Conservation (phyloP, 35 echinoderm and acorn worm genomes). For the Lytechinus variegatus region DNA sequence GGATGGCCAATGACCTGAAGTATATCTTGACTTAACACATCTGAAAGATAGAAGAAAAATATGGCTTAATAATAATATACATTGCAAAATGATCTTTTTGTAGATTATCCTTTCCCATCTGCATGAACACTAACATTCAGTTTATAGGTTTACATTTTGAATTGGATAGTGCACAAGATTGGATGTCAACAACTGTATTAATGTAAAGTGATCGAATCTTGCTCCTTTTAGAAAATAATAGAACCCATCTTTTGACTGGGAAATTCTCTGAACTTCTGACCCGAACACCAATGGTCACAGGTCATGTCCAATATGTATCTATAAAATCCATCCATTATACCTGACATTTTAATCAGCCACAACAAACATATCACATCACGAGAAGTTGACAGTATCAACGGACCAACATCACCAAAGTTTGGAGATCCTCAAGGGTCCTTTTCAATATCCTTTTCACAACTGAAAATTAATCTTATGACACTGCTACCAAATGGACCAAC, state of each 20-base stretch:
- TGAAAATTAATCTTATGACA: neutral
- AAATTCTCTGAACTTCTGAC: neutral
- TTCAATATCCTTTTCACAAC: neutral
- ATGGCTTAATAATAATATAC: neutral
- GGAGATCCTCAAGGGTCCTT: neutral
- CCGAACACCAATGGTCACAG: neutral
- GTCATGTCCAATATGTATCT: neutral
- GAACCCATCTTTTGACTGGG: neutral
- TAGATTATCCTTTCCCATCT: neutral
- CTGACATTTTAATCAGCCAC: conserved; percentile 18
- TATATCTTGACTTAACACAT: conserved; percentile 18
- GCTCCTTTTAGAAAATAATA: neutral
- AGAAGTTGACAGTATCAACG: neutral
- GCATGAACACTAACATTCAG: neutral
- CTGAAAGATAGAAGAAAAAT: conserved; percentile 28
- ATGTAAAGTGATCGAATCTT: neutral
- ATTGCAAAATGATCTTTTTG: neutral
- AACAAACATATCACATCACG: neutral
- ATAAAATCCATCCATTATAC: conserved; percentile 7
- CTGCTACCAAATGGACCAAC: neutral
- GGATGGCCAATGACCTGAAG: conserved; percentile 61
- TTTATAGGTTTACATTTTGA: neutral
- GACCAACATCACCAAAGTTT: neutral
- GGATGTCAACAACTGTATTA: neutral
- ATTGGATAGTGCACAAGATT: neutral